A percentile compares a stretch with the other conserved stretches of the same genome.
Conservation (phyloP, 2,113 vertebrate species). For the Grus americana region DNA sequence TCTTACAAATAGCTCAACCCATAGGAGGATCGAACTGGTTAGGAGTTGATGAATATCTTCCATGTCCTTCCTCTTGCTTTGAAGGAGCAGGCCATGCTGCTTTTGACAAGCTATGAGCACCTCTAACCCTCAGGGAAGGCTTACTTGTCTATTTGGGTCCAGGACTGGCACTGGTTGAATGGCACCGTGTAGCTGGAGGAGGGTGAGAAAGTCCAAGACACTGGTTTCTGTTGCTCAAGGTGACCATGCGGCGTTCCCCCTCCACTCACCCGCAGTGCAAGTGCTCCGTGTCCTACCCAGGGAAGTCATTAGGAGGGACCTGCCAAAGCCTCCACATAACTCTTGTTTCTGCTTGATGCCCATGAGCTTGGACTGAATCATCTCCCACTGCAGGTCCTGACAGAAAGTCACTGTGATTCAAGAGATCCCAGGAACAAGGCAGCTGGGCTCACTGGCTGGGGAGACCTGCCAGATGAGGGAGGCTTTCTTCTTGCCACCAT, state of each 20-base stretch:
- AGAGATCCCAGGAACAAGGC: neutral
- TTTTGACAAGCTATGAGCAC: neutral
- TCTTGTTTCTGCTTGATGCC: accelerated
- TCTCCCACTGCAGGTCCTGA: neutral
- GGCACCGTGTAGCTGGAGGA: neutral
- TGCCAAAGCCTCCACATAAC: neutral
- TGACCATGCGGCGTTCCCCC: neutral
- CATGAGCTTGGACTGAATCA: neutral
- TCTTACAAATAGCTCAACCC: neutral
- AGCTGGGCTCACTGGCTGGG: neutral
- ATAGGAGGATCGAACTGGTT: neutral
- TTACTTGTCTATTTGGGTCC: neutral
- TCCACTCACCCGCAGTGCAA: neutral
- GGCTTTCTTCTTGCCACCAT: neutral
- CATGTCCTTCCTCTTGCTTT: neutral
- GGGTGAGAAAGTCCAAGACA: neutral
- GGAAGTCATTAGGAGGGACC: neutral
- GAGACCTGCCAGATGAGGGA: neutral
- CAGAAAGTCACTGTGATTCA: neutral
- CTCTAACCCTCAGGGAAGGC: neutral
- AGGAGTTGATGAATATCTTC: neutral
- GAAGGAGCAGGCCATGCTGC: neutral
- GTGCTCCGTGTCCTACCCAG: accelerated
- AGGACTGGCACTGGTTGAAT: neutral
- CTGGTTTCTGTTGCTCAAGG: neutral